These are phyloP conservation scores for Pyrgus malvae DNA, from an alignment of 2,888 invertebrate genomes.

Conservation along the genomic window DNA sequence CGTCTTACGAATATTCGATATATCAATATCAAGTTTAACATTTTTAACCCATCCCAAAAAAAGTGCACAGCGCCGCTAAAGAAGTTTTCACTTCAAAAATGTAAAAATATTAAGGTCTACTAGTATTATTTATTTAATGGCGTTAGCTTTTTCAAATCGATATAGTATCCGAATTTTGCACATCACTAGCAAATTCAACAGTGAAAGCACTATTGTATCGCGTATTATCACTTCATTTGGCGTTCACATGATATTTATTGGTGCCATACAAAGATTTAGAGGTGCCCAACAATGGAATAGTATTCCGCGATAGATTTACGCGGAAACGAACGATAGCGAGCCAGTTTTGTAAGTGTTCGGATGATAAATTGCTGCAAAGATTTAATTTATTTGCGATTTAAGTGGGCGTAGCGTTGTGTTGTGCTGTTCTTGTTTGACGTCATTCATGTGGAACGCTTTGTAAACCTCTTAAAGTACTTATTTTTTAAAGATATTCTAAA, in stretches of 20 bases:
- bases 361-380: slow-evolving; percentile 45
- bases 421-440: slow-evolving; percentile 4
- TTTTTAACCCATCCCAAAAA: no score
- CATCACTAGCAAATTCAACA: slow-evolving; percentile 49
- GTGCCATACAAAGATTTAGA: slow-evolving; percentile 62
- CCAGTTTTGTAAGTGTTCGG: slow-evolving; percentile 44
- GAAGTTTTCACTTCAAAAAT: no score
- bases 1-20: no score
- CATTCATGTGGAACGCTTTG: not conserved
- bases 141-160: no score
- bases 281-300: slow-evolving; percentile 55
- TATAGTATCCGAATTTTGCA: slow-evolving; percentile 17
- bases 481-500: no score
- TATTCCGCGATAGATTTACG: slow-evolving; percentile 49
- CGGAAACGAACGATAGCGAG: slow-evolving; percentile 48
- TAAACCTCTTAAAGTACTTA: no score
- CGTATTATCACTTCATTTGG: slow-evolving; percentile 72
- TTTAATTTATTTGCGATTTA: slow-evolving; percentile 36
- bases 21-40: no score
- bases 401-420: slow-evolving; percentile 33
- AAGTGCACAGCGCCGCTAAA: no score
- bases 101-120: no score
- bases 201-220: slow-evolving; percentile 52
- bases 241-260: slow-evolving; percentile 64
- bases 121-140: no score